A percentile compares a stretch with the other conserved stretches of the same genome.
These are phyloP conservation scores for Calliopum simillimum DNA, from an alignment of 2,888 invertebrate species.

Conservation along the genomic window DNA sequence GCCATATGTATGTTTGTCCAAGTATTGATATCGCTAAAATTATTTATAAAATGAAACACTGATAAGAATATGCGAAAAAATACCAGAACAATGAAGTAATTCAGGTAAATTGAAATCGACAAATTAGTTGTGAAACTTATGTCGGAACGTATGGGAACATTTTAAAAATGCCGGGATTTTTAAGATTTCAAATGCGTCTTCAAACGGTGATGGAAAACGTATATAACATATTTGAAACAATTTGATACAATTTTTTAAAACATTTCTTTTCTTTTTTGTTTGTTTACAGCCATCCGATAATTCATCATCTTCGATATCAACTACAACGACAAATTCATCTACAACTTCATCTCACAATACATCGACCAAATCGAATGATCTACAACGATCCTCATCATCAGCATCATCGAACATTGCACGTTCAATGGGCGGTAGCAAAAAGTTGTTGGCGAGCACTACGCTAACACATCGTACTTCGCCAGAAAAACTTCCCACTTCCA, in stretches of 20 bases:
- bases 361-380: constrained; percentile 54
- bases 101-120: too few species aligned
- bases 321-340: constrained; percentile 42
- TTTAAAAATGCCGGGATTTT: too few species aligned
- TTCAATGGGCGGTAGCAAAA: constrained; percentile 37
- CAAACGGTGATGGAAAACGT: too few species aligned
- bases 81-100: too few species aligned
- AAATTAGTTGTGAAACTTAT: too few species aligned
- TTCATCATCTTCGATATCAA: constrained; percentile 54
- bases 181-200: too few species aligned
- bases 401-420: constrained; percentile 50
- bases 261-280: constrained; percentile 24
- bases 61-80: too few species aligned
- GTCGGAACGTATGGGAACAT: too few species aligned
- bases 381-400: constrained; percentile 57
- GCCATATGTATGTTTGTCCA: too few species aligned
- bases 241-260: neutral
- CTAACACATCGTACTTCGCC: constrained; percentile 27
- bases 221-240: too few species aligned
- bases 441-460: constrained; percentile 31
- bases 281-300: constrained; percentile 58
- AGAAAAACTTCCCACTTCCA: constrained; percentile 3
- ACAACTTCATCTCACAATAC: constrained; percentile 28
- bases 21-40: too few species aligned
- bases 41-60: too few species aligned